phyloP scores from a whole-genome alignment of 2,888 invertebrate genomes.

The Caenorhabditis virilis region DNA sequence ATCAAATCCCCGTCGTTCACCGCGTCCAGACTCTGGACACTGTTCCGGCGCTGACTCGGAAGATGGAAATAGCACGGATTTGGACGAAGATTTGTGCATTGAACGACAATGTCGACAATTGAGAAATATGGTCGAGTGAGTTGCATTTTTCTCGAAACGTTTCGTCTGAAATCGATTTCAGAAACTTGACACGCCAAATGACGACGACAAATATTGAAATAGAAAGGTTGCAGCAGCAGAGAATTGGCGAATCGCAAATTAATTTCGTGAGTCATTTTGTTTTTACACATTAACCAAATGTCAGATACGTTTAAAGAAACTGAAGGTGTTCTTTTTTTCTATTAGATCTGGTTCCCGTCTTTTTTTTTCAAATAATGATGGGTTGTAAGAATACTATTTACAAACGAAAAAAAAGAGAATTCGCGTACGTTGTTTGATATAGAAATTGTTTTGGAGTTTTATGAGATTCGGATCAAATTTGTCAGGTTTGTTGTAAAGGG shows the following conservation, averaged over 20 bases:
- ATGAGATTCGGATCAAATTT: too few species aligned
- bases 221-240: conserved; percentile 39
- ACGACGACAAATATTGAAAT: conserved; percentile 48
- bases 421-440: too few species aligned
- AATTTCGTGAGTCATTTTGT: conserved; percentile 24
- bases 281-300: neutral
- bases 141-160: neutral
- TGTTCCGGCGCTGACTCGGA: conserved; percentile 51
- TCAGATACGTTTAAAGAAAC: too few species aligned
- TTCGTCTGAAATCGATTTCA: conserved; percentile 10
- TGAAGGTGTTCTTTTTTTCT: too few species aligned
- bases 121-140: conserved; percentile 49
- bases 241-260: conserved; percentile 36
- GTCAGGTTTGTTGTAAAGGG: too few species aligned
- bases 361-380: too few species aligned
- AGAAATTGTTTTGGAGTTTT: too few species aligned
- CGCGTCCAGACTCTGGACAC: conserved; percentile 55
- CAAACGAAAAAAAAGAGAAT: too few species aligned
- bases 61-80: conserved; percentile 43
- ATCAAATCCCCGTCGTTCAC: conserved; percentile 40
- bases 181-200: conserved; percentile 37
- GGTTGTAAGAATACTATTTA: too few species aligned
- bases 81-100: conserved; percentile 51
- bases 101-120: conserved; percentile 52
- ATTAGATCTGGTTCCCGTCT: too few species aligned